Base-by-base conservation (phyloP, 2,888 invertebrate species). In the Lomographa bimaculata region DNA sequence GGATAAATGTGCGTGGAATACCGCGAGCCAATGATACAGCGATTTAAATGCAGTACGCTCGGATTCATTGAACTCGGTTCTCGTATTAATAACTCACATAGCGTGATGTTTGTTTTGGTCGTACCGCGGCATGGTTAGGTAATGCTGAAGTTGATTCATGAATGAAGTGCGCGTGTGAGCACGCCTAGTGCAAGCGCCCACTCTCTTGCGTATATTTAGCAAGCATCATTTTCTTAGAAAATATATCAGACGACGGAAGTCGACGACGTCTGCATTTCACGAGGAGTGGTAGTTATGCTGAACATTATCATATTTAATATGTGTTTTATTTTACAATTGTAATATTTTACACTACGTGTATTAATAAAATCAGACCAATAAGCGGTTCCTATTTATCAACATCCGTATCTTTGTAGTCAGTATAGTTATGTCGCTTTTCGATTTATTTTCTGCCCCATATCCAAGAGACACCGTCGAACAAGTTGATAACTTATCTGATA, bases 131-230 rank as follows among this genome's bases (percentile, higher is more conserved):
- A 58, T 64, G 69, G 86, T 86, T 81, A 85, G 84, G 83, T 86
- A 87, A 89, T 71, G 84, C 61, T 79, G 80, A 79, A 80, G 81
- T 85, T 89, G 87, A 86, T 87, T 89, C 89, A 87, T 89, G 89
- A 89, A 89, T 87, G 87, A 73, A 76, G 74, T 68, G 73, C 62
- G 60, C 57, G 52, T 57, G 46, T 65, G 64, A 55, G 64, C 67
- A 65, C 59, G 67, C 68, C 65, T 67, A 64, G 63, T 60, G 66
- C 71, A 65, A 69, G 71, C 68, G 63, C 61, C 64, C 67, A 70
- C 69, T 57, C 67, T 72, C 64, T 60, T 83, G 72, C 64, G 60
- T 83, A 84, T 81, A 85, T 86, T 84, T 87, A 86, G 84, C 78
- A 64, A 76, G 69, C 74, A 74, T 71, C 64, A 77, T 78, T 81